These are phyloP conservation scores for Champsocephalus gunnari DNA, from an alignment of 2,797 vertebrate species.

Conservation along the genomic window DNA sequence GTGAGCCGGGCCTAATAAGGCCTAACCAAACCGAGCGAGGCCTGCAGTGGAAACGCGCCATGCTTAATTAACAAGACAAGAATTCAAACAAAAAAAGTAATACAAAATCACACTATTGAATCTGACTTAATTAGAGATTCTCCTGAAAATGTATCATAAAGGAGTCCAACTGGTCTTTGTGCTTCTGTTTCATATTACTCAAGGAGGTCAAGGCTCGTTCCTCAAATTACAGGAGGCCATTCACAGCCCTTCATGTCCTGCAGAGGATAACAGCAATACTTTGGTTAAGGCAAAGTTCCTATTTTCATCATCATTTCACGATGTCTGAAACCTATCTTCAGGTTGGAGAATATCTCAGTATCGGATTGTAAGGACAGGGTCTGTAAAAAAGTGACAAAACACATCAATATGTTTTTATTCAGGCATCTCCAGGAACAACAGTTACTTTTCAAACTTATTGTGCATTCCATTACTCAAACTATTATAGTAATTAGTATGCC, in stretches of 20 bases:
- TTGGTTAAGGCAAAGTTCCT: not conserved
- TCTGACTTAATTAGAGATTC: not conserved
- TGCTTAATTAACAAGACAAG: not conserved
- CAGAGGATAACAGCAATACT: not conserved
- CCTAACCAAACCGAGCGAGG: too few relatives aligned
- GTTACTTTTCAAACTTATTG: not conserved
- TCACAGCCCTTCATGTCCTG: not conserved
- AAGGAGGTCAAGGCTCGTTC: not conserved
- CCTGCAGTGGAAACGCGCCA: too few relatives aligned
- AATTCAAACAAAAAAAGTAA: too few relatives aligned
- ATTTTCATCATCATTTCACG: not conserved
- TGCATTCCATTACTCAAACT: too few relatives aligned
- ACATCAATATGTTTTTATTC: not conserved
- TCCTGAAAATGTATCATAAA: not conserved
- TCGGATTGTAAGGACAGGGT: not conserved
- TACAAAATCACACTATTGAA: not conserved
- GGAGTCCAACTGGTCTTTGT: conserved; percentile 10
- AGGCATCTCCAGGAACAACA: not conserved
- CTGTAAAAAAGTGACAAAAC: not conserved
- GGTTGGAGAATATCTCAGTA: not conserved
- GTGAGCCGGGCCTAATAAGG: too few relatives aligned
- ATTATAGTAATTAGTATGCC: too few relatives aligned
- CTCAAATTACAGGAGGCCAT: not conserved
- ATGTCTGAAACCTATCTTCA: not conserved
- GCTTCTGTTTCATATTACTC: not conserved